A percentile compares a stretch with the other conserved stretches of the same genome.
These are phyloP conservation scores for Ophion obscuratus DNA, from an alignment of 2,888 invertebrate species.

Conservation along the genomic window DNA sequence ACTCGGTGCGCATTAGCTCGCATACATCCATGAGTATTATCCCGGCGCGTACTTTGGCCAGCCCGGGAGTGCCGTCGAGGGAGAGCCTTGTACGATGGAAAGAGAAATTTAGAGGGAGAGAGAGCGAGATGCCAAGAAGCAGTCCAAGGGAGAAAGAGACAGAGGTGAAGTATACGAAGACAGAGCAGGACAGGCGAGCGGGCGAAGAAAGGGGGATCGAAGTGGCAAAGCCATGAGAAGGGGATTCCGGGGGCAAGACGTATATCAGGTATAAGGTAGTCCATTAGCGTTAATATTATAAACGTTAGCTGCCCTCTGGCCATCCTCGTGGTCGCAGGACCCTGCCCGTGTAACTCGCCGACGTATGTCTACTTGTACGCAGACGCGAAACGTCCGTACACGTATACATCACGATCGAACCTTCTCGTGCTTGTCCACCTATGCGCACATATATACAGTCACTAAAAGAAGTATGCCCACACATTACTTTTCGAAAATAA, in stretches of 20 bases:
- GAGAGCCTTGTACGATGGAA: conserved; percentile 47
- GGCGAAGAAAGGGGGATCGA: conserved; percentile 60
- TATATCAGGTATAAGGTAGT: conserved; percentile 84
- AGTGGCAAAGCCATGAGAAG: conserved; percentile 64
- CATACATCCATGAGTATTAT: conserved; percentile 83
- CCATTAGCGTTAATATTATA: conserved; percentile 84
- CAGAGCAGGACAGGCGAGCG: not conserved
- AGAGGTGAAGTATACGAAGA: not conserved
- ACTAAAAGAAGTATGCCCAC: too few species aligned
- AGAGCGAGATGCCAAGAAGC: conserved; percentile 18
- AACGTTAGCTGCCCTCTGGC: conserved; percentile 84
- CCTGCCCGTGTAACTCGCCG: conserved; percentile 66
- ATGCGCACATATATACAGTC: too few species aligned
- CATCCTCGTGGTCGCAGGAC: conserved; percentile 78
- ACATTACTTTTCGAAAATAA: too few species aligned
- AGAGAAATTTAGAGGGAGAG: conserved; percentile 55
- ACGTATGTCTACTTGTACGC: conserved; percentile 46
- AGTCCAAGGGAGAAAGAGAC: not conserved
- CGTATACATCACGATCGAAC: conserved; percentile 7
- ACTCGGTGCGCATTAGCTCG: conserved; percentile 82
- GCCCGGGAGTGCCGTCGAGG: conserved; percentile 58
- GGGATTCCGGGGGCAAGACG: conserved; percentile 63
- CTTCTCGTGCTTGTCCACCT: conserved; percentile 48
- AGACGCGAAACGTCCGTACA: not conserved
- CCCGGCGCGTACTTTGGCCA: conserved; percentile 70